Conservation (phyloP, 2,888 invertebrate genomes). For the Psylliodes chrysocephalus region DNA sequence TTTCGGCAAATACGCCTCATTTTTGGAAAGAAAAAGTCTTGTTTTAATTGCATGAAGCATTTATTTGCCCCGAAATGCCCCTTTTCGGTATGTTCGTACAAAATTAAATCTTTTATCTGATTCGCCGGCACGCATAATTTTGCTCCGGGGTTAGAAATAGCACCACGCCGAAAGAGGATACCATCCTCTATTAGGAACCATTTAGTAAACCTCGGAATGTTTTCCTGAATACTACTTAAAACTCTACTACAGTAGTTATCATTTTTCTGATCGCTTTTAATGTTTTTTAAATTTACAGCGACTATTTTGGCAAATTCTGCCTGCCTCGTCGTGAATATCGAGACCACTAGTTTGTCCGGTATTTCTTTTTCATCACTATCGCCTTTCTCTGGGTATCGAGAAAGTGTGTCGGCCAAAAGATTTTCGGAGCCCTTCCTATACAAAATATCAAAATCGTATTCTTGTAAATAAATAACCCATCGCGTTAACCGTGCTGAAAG, state of each 20-base stretch:
- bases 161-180: conserved; percentile 7
- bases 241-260: too few relatives aligned
- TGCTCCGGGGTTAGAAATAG: not conserved
- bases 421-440: conserved; percentile 22
- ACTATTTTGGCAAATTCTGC: too few relatives aligned
- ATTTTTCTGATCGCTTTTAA: too few relatives aligned
- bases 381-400: conserved; percentile 15
- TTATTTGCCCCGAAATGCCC: conserved; percentile 32
- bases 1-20: conserved; percentile 11
- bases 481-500: conserved; percentile 6
- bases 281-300: too few relatives aligned
- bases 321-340: too few relatives aligned
- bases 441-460: conserved; percentile 16
- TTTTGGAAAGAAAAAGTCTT: conserved; percentile 19
- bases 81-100: conserved; percentile 18
- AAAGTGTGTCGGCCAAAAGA: conserved; percentile 22
- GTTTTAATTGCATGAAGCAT: not conserved
- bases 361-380: too few relatives aligned
- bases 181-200: conserved; percentile 12
- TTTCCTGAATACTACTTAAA: too few relatives aligned
- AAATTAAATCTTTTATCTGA: not conserved
- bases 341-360: too few relatives aligned
- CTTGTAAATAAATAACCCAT: too few relatives aligned
- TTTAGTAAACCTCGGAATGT: too few relatives aligned
- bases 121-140: conserved; percentile 14